Evolutionary conservation across 2,888 invertebrate genomes (phyloP).

Genomic region (Cephonodes hylas): DNA sequence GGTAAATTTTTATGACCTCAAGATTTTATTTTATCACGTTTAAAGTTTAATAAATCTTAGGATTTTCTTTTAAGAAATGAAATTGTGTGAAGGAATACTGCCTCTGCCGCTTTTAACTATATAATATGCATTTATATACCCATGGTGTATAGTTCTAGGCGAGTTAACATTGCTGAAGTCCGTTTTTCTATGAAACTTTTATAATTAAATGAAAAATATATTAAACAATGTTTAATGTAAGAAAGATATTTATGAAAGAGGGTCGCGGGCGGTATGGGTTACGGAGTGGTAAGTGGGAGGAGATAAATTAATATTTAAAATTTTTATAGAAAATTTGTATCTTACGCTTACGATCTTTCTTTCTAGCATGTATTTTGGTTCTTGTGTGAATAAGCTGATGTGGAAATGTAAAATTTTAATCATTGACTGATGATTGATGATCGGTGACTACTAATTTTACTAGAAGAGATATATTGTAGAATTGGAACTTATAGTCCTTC

Average conservation of each 20-base stretch:
- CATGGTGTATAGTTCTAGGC: not conserved
- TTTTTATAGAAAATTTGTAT: not conserved
- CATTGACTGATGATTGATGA: too few relatives aligned
- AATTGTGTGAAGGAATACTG: too few relatives aligned
- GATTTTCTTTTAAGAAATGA: too few relatives aligned
- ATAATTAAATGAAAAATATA: slow-evolving; percentile 9
- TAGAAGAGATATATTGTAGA: too few relatives aligned
- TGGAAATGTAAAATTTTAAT: not conserved
- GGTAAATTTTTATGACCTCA: too few relatives aligned
- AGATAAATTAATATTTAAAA: not conserved
- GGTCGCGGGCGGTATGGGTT: slow-evolving; percentile 12
- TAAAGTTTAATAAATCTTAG: too few relatives aligned
- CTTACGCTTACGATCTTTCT: not conserved
- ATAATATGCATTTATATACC: too few relatives aligned
- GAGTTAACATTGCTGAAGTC: not conserved
- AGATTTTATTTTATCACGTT: too few relatives aligned
- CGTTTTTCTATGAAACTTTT: not conserved
- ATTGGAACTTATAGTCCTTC: too few relatives aligned
- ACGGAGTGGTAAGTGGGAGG: not conserved
- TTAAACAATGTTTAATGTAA: slow-evolving; percentile 4
- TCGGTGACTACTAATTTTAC: too few relatives aligned
- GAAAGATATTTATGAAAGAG: not conserved
- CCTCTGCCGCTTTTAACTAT: too few relatives aligned
- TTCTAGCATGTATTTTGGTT: not conserved
- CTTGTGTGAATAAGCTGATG: not conserved